Evolutionary conservation across 2,888 invertebrate genomes (phyloP).

Genomic region (Xylophagus ater): DNA sequence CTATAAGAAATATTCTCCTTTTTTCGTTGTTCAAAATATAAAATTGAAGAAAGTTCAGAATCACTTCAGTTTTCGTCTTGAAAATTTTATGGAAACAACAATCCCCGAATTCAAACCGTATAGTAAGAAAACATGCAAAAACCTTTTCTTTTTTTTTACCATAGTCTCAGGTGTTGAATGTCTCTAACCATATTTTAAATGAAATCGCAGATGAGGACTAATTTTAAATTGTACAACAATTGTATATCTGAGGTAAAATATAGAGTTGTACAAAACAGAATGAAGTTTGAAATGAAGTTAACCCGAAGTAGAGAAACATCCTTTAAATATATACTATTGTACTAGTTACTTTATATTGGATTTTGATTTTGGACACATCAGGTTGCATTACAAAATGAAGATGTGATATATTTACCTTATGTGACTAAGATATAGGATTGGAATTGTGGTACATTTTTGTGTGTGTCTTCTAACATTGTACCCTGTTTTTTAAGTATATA

Average conservation of each 20-base stretch:
- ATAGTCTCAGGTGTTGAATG: slow-evolving; percentile 16
- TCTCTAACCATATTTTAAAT: slow-evolving; percentile 12
- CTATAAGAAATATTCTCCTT: too few relatives aligned
- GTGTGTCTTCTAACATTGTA: slow-evolving; percentile 10
- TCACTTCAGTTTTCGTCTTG: too few relatives aligned
- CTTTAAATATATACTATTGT: slow-evolving; percentile 12
- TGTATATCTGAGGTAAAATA: slow-evolving; percentile 7
- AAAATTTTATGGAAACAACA: too few relatives aligned
- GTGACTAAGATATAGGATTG: neutral
- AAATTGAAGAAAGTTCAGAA: too few relatives aligned
- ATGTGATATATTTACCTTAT: neutral
- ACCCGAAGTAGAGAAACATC: slow-evolving; percentile 13
- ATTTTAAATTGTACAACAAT: slow-evolving; percentile 14
- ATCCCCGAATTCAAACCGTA: too few relatives aligned
- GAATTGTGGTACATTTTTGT: slow-evolving; percentile 10
- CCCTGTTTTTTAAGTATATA: neutral
- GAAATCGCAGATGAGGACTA: slow-evolving; percentile 12
- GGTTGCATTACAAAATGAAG: slow-evolving; percentile 9
- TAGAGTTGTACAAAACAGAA: neutral
- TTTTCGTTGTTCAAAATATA: too few relatives aligned
- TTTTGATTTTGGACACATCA: slow-evolving; percentile 10
- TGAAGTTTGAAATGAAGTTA: slow-evolving; percentile 9
- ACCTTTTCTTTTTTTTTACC: too few relatives aligned
- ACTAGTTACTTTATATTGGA: too few relatives aligned
- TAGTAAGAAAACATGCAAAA: too few relatives aligned